Percentiles rank a stretch among this genome's conserved stretches.
Conservation (phyloP, 2,797 vertebrate species). For the Galaxias olidus region DNA sequence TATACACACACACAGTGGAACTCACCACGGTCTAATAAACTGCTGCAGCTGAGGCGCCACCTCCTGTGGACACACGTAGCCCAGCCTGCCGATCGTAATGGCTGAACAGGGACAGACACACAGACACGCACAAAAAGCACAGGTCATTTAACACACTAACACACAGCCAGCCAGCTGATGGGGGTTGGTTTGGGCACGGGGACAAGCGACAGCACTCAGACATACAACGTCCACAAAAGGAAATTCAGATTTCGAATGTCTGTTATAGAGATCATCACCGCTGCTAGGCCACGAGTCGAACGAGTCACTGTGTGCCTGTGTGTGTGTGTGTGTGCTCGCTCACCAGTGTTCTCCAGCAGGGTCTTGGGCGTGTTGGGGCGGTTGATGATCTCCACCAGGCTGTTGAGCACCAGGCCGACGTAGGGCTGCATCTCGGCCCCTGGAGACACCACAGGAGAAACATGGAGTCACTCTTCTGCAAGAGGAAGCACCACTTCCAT, state of each 20-base stretch:
- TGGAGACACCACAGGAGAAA: slow-evolving; percentile 40
- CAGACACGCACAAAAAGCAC: neutral
- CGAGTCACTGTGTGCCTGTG: neutral
- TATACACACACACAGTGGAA: slow-evolving; percentile 3
- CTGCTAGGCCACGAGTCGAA: neutral
- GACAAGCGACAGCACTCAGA: slow-evolving; percentile 17
- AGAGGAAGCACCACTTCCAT: neutral
- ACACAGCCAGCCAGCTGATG: neutral
- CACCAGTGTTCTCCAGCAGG: slow-evolving; percentile 93
- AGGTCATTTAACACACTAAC: neutral
- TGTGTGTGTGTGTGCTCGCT: neutral
- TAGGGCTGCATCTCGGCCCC: slow-evolving; percentile 96
- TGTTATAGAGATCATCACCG: slow-evolving; percentile 19
- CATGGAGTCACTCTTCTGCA: neutral
- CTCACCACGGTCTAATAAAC: slow-evolving; percentile 93
- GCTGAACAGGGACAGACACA: slow-evolving; percentile 69
- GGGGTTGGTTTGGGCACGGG: no score
- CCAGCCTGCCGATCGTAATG: slow-evolving; percentile 93
- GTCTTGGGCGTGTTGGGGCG: slow-evolving; percentile 95
- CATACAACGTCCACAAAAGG: slow-evolving; percentile 15
- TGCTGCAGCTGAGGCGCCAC: slow-evolving; percentile 92
- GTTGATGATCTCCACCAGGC: slow-evolving; percentile 94
- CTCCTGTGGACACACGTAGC: slow-evolving; percentile 94
- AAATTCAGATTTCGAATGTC: slow-evolving; percentile 37
- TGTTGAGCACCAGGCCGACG: slow-evolving; percentile 88